A percentile compares a stretch with the other conserved stretches of the same genome.
These are phyloP conservation scores for Corbicula japonica DNA, from an alignment of 2,888 invertebrate species.

Conservation along the genomic window DNA sequence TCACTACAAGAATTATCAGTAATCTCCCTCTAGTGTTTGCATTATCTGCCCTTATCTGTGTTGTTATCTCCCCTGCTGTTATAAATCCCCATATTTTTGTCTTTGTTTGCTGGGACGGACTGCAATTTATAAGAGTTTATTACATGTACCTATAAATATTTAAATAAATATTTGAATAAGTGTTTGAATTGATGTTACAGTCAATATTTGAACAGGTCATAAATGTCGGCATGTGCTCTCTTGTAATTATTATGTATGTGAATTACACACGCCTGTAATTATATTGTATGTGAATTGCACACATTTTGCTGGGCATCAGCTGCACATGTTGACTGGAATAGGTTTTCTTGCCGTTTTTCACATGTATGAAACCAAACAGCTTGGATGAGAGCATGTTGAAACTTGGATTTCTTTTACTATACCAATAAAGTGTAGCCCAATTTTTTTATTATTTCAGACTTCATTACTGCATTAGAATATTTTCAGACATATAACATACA, in stretches of 20 bases:
- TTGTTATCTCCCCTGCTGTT: conserved; percentile 21
- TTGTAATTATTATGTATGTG: not conserved
- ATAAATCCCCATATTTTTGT: not conserved
- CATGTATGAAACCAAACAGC: no score
- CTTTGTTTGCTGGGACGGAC: not conserved
- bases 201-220: conserved; percentile 30
- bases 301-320: no score
- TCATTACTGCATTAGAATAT: no score
- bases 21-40: not conserved
- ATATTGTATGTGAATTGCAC: not conserved
- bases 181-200: conserved; percentile 24
- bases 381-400: no score
- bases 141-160: no score
- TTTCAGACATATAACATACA: no score
- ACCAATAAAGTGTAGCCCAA: no score
- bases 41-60: conserved; percentile 23
- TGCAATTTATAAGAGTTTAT: no score
- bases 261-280: not conserved
- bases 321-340: no score
- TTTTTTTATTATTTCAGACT: no score
- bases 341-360: no score
- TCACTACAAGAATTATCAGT: conserved; percentile 3
- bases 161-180: conserved; percentile 34
- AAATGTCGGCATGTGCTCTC: conserved; percentile 6
- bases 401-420: no score